Percentiles rank a stretch among this genome's conserved stretches.
Conservation (phyloP, 2,888 invertebrate genomes). For the Chrysolina oricalcia region DNA sequence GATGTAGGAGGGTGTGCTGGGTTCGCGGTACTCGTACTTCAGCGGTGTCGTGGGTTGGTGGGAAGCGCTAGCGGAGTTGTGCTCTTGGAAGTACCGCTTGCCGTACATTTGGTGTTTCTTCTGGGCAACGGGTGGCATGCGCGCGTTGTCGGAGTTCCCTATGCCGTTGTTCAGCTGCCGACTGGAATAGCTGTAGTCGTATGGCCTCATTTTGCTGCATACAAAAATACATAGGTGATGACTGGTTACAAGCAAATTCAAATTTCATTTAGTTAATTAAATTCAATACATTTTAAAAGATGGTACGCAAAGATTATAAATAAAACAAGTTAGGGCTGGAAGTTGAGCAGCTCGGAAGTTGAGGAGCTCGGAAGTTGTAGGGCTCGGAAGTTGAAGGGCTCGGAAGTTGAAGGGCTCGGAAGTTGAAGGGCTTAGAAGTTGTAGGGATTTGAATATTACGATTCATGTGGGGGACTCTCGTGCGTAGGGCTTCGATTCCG, state of each 20-base stretch:
- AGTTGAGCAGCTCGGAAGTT: too few relatives aligned
- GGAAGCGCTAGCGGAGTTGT: conserved; percentile 53
- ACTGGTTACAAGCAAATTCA: not conserved
- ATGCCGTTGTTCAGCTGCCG: conserved; percentile 69
- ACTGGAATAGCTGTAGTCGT: conserved; percentile 80
- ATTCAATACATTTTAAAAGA: too few relatives aligned
- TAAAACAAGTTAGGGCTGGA: too few relatives aligned
- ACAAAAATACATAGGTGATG: conserved; percentile 1
- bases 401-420: too few relatives aligned
- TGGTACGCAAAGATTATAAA: too few relatives aligned
- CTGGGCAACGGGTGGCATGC: conserved; percentile 82
- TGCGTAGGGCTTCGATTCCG: too few relatives aligned
- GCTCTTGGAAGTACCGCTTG: conserved; percentile 77
- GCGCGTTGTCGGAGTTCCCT: conserved; percentile 71
- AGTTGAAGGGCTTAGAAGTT: too few relatives aligned
- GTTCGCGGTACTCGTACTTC: conserved; percentile 76
- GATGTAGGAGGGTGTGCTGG: conserved; percentile 65
- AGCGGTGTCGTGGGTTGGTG: conserved; percentile 69
- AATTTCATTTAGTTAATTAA: too few relatives aligned
- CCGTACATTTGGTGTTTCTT: conserved; percentile 96
- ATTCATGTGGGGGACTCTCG: too few relatives aligned
- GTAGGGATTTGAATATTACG: too few relatives aligned
- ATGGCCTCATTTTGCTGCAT: conserved; percentile 81
- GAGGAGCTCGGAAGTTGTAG: too few relatives aligned
- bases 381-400: too few relatives aligned